Base-by-base conservation (phyloP, 2,797 vertebrate species). In the Onychomys torridus region DNA sequence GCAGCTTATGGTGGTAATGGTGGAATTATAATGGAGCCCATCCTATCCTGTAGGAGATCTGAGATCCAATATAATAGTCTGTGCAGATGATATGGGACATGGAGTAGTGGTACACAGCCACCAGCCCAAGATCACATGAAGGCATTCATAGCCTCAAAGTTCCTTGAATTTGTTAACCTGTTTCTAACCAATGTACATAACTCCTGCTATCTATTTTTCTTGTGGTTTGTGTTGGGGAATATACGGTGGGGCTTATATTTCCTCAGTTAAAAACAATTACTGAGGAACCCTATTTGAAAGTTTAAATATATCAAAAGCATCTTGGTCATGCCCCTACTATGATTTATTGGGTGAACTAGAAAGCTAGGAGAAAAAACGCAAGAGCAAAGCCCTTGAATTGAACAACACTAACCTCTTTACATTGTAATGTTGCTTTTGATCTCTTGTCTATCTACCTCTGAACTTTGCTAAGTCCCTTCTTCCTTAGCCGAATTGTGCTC, bases 191-290 rank as follows among this genome's bases (percentile, higher is more conserved):
- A 19, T 13, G 16, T 21, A 59, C 37, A 32, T 88, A 79, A 86
- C 17, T 37, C 17, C 29, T 37, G 0, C 79, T 90, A 14, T 71
- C n/a, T 40, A 7, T 25, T 90, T 89, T 59, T 46, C 34, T 32
- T 76, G 37, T n/a, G 11, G 85, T 95, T 79, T 81, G 55, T 73
- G 21, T 34, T 93, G 27, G 71, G 94, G 63, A 89, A 89, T 93
- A 25, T 73, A 73, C 46, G n/a, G 21, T 85, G 29, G 52, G 16
- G 12, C 16, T 88, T 65, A 37, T 17, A 49, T 49, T 37, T 32
- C 71, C 27, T 79, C 43, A 40, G 67, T 46, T 43, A 57, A 34
- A 49, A 83, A 49, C 4, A 32, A 25, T 14, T 46, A 79, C 27
- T 37, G 34, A 73, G 57, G 91, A 89, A 19, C 37, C 34, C 86